Base-by-base conservation (phyloP, 2,113 vertebrate species). In the Rostratula benghalensis region DNA sequence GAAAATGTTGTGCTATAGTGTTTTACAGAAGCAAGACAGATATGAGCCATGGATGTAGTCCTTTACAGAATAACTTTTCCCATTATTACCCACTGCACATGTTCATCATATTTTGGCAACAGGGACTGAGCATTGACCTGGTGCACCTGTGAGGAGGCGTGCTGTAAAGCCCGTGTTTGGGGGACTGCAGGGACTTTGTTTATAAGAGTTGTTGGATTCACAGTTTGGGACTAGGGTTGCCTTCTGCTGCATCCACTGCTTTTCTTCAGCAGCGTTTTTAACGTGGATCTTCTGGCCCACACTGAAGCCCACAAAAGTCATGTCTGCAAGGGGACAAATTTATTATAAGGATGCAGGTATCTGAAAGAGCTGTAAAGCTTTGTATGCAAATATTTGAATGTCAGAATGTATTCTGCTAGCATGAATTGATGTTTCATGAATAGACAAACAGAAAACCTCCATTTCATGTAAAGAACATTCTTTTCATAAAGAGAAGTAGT, bases 341-440 rank as follows among this genome's bases (percentile, higher is more conserved):
- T 69, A 53, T 81, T 76, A 43, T 71, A 89, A 64, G 1, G 4
- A 28, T 6, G 27, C 9, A n/a, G 46, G 45, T 37, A 53, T 70
- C 56, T 77, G 46, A 50, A 88, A 90, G n/a, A 77, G n/a, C n/a
- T 53, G 19, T 68, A 60, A 53, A 82, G 33, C 18, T 69, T 18
- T 27, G 21, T 30, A 18, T n/a, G 25, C 83, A 86, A 91, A 93
- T 93, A 90, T 88, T 50, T 70, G 30, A 81, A 56, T 21, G 48
- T 60, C 69, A 82, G 64, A 86, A 69, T 83, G 51, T 50, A 46
- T 92, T 76, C 56, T 83, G 20, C 51, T 43, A 21, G 24, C 48
- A 59, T 35, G 83, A 90, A 67, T 46, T 43, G 74, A 45, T 61
- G 27, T 59, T 74, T 81, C 12, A 16, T 59, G 71, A 94, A 73